A percentile compares a stretch with the other conserved stretches of the same genome.
phyloP scores from a whole-genome alignment of 2,797 vertebrate species.

The Melanotaenia nigrans region DNA sequence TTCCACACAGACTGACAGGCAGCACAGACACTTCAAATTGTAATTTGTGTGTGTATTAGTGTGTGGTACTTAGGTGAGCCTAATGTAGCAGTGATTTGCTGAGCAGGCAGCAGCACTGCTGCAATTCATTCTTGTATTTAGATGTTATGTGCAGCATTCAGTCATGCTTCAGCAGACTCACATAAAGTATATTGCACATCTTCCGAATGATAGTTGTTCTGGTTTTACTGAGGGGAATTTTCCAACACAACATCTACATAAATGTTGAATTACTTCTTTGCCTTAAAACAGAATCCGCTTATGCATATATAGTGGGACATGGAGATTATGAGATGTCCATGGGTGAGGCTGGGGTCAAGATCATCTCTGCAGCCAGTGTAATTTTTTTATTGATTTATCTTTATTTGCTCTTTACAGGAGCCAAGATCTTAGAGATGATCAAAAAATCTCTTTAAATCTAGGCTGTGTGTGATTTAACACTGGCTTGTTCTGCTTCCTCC shows the following conservation, averaged over 20 bases:
- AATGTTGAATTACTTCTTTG: slow-evolving; percentile 53
- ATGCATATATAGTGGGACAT: slow-evolving; percentile 29
- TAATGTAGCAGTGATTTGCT: slow-evolving; percentile 80
- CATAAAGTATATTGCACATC: slow-evolving; percentile 59
- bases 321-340: slow-evolving; percentile 29
- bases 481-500: slow-evolving; percentile 46
- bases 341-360: slow-evolving; percentile 76
- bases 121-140: slow-evolving; percentile 81
- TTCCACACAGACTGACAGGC: slow-evolving; percentile 71
- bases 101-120: slow-evolving; percentile 74
- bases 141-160: slow-evolving; percentile 70
- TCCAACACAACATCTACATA: slow-evolving; percentile 53
- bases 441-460: slow-evolving; percentile 84
- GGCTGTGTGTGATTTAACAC: slow-evolving; percentile 76
- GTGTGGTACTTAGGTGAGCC: slow-evolving; percentile 71
- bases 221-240: slow-evolving; percentile 42
- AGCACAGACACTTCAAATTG: slow-evolving; percentile 49
- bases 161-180: slow-evolving; percentile 58
- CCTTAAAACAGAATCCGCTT: slow-evolving; percentile 45
- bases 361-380: slow-evolving; percentile 78
- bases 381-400: slow-evolving; percentile 63
- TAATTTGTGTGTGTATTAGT: slow-evolving; percentile 59
- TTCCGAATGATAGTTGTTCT: slow-evolving; percentile 42
- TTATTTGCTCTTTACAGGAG: slow-evolving; percentile 64
- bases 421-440: slow-evolving; percentile 84